These are phyloP conservation scores for Seira sanloemensis DNA, from an alignment of 2,888 invertebrate species.

Conservation along the genomic window DNA sequence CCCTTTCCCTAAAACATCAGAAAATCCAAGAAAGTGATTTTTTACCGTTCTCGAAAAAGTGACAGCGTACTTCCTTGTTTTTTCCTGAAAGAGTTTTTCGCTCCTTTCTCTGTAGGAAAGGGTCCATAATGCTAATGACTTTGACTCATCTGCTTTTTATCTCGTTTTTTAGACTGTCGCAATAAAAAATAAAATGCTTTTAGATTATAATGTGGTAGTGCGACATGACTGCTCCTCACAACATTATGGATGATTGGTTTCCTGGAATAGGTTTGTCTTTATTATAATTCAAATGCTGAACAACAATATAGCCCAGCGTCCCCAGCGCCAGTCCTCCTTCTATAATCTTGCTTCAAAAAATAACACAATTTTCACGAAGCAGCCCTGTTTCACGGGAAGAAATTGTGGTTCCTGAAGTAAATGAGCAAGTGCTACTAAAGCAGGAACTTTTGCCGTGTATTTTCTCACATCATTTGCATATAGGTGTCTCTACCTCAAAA, in stretches of 20 bases:
- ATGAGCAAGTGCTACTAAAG: neutral
- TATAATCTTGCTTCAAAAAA: neutral
- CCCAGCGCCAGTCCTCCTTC: neutral
- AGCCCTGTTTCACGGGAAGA: neutral
- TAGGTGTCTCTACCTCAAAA: too few species aligned
- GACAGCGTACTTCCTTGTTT: conserved; percentile 27
- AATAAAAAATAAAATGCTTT: conserved; percentile 1
- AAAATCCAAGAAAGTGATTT: conserved; percentile 9
- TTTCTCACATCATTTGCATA: too few species aligned
- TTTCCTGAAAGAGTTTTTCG: conserved; percentile 10
- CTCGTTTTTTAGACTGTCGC: conserved; percentile 22
- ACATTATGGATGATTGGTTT: conserved; percentile 56
- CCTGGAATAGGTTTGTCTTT: conserved; percentile 30
- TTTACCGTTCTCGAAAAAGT: conserved; percentile 37
- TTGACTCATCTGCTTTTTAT: conserved; percentile 21
- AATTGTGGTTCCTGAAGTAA: too few species aligned
- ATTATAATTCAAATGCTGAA: conserved; percentile 34
- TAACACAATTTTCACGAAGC: neutral
- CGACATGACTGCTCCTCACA: conserved; percentile 39
- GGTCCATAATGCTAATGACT: conserved; percentile 59
- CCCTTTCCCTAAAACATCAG: neutral
- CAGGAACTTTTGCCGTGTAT: neutral
- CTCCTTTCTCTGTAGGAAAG: conserved; percentile 1
- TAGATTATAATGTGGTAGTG: conserved; percentile 18
- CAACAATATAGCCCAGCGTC: conserved; percentile 18